These are phyloP conservation scores for Augiades crinisus DNA, from an alignment of 2,888 invertebrate species.

Conservation along the genomic window DNA sequence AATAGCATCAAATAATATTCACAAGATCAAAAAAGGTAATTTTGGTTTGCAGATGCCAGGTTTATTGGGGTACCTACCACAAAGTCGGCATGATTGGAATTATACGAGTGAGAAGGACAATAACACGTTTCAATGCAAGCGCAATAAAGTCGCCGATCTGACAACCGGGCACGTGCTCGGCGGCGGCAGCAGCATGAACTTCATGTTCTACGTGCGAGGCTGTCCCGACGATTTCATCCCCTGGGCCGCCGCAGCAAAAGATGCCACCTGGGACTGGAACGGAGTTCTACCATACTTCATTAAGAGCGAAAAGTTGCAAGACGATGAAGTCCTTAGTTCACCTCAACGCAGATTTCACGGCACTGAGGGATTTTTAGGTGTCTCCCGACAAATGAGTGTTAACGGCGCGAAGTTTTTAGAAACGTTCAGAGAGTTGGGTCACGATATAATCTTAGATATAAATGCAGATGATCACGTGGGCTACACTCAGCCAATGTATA, in stretches of 20 bases:
- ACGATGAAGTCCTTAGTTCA: conserved; percentile 31
- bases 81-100: conserved; percentile 34
- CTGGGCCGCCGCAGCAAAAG: conserved; percentile 37
- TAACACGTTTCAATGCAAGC: conserved; percentile 29
- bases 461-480: conserved; percentile 46
- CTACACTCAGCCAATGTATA: conserved; percentile 40
- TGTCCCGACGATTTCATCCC: conserved; percentile 34
- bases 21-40: too few relatives aligned
- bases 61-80: conserved; percentile 19
- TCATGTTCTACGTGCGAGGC: conserved; percentile 38
- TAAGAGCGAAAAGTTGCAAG: conserved; percentile 38
- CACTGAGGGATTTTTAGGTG: conserved; percentile 35
- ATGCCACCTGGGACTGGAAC: conserved; percentile 37
- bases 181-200: conserved; percentile 37
- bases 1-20: too few relatives aligned
- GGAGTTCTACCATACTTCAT: conserved; percentile 37
- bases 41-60: conserved; percentile 26
- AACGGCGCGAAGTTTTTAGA: conserved; percentile 34
- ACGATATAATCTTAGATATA: conserved; percentile 40
- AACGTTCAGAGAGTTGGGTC: conserved; percentile 47
- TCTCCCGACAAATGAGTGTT: conserved; percentile 32
- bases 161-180: conserved; percentile 38
- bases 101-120: conserved; percentile 30
- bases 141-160: conserved; percentile 22
- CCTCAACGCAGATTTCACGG: conserved; percentile 36